Evolutionary conservation across 2,888 invertebrate genomes (phyloP), one percentile per base, ranked within the genome.

Genomic region (Cheilosia variabilis): DNA sequence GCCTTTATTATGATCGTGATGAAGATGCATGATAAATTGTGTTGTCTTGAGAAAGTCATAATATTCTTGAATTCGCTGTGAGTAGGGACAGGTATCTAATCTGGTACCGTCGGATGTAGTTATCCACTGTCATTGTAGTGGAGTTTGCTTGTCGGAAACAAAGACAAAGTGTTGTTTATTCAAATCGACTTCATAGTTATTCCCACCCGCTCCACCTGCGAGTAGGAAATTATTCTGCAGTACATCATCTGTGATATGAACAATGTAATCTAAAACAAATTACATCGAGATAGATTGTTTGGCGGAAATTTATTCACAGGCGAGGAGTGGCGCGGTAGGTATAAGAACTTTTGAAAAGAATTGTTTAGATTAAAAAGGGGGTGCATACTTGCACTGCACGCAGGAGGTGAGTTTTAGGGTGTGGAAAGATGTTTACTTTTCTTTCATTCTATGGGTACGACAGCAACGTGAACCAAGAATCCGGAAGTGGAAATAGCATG

Each of bases 401-500:
- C 37, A 13, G 13, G 13, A 37, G 37, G 37, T 13, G 4, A 37
- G 37, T 4, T 10, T 37, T 37, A 4, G 37, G 37, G 13, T 37
- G 37, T 37, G 37, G 37, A 13, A 37, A 4, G 9, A 37, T 37
- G 13, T 37, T 13, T 37, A 1, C 13, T 37, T 37, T 47, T 47
- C 65, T 31, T 57, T 57, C 63, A 68, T 69, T 63, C 52, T 53
- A 27, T 27, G 47, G 63, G 57, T 45, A 63, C 63, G 13, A 37
- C 4, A 3, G 13, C 3, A 9, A 50, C 69, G 58, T 71, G 60
- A 31, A 65, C 31, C 55, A 75, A 22, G 34, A 41, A 75, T 57
- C 62, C 58, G 68, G 60, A 75, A 79, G 79, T 69, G 65, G 79
- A 84, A 84, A 73, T 84, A 69, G 73, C 83, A 79, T 43, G 73